Evolutionary conservation across 2,113 vertebrate genomes (phyloP).

Genomic region (Sapayoa aenigma): DNA sequence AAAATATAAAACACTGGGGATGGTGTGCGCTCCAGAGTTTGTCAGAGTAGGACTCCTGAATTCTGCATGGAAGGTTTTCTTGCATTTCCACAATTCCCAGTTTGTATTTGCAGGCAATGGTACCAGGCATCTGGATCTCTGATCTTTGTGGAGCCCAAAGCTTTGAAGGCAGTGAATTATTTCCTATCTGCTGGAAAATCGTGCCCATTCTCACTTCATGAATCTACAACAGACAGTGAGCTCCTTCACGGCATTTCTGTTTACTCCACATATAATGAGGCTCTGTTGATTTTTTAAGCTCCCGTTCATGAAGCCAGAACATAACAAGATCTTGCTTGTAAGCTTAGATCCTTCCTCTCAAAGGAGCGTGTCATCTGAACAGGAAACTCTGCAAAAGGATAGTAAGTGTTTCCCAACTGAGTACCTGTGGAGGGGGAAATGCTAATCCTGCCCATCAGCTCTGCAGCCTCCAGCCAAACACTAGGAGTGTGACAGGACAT

Average conservation of each 20-base stretch:
- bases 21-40: not conserved
- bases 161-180: slow-evolving; percentile 1
- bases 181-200: slow-evolving; percentile 32
- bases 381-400: not conserved
- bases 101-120: not conserved
- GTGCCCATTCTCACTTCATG: not conserved
- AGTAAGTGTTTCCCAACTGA: not conserved
- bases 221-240: not conserved
- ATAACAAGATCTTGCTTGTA: slow-evolving; percentile 22
- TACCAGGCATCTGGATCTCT: not conserved
- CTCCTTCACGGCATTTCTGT: not conserved
- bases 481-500: fast-evolving
- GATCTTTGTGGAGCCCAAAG: not conserved
- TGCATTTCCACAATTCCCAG: not conserved
- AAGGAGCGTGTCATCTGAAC: not conserved
- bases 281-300: slow-evolving; percentile 25
- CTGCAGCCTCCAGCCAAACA: not conserved
- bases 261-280: slow-evolving; percentile 23
- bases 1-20: not conserved
- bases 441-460: not conserved
- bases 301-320: not conserved
- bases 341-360: not conserved
- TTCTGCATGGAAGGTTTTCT: not conserved
- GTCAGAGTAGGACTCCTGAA: not conserved
- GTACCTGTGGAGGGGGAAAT: not conserved